A percentile compares a stretch with the other conserved stretches of the same genome.
Evolutionary conservation across 2,888 invertebrate genomes (phyloP).

Genomic region (Daptonema setosum): DNA sequence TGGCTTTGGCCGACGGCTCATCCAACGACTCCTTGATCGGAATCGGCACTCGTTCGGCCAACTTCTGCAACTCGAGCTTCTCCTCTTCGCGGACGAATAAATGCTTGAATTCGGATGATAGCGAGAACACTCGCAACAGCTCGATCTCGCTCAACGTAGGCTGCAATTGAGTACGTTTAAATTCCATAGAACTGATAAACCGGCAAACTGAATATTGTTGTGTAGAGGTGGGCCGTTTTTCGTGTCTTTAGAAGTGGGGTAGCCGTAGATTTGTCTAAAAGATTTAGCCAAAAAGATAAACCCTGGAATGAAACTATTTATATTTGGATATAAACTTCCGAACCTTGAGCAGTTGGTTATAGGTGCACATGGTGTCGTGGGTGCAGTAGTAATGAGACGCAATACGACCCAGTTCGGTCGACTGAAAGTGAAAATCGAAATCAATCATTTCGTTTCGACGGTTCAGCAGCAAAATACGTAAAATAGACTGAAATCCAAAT

Average conservation of each 20-base stretch:
- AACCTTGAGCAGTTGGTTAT: constrained; percentile 82
- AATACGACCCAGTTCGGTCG: constrained; percentile 84
- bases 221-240: too few species aligned
- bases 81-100: constrained; percentile 45
- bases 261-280: too few species aligned
- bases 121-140: constrained; percentile 79
- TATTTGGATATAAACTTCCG: too few species aligned
- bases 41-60: constrained; percentile 85
- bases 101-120: constrained; percentile 72
- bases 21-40: constrained; percentile 97
- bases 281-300: too few species aligned
- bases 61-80: constrained; percentile 77
- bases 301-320: too few species aligned
- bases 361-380: constrained; percentile 82
- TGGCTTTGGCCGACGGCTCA: constrained; percentile 72
- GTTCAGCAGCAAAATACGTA: not conserved
- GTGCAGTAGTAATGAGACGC: constrained; percentile 96
- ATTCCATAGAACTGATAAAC: too few species aligned
- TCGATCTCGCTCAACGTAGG: constrained; percentile 93
- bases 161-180: too few species aligned
- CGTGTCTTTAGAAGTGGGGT: too few species aligned
- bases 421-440: constrained; percentile 40
- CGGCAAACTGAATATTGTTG: too few species aligned
- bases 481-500: not conserved
- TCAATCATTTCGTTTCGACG: too few species aligned